A percentile compares a stretch with the other conserved stretches of the same genome.
phyloP scores from a whole-genome alignment of 2,888 invertebrate species.

The Luffia ferchaultella region DNA sequence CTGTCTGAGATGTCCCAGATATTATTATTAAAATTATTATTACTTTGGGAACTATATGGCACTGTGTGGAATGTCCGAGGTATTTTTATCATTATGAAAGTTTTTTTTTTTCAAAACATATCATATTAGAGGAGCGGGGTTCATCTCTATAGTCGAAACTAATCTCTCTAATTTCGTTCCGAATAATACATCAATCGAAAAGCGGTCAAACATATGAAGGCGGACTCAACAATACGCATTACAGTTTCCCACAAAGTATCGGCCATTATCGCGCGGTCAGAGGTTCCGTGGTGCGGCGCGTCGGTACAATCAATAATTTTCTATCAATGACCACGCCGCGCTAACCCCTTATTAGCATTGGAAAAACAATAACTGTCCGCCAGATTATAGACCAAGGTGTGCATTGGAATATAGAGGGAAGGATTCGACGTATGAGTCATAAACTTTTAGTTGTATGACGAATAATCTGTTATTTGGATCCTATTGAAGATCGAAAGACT shows the following conservation, averaged over 20 bases:
- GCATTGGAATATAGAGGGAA: constrained; percentile 25
- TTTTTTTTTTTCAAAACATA: no score
- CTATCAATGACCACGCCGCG: constrained; percentile 49
- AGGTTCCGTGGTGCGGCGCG: background rate
- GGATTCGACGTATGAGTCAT: no score
- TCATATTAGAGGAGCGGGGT: no score
- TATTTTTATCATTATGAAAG: no score
- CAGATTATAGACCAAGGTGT: constrained; percentile 34
- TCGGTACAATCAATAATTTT: constrained; percentile 52
- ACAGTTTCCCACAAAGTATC: background rate
- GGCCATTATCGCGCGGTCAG: background rate
- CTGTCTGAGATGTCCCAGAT: no score
- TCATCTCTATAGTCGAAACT: background rate
- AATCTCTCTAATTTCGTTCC: background rate
- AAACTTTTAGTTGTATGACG: no score
- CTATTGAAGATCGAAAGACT: no score
- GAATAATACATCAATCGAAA: background rate
- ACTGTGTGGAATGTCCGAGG: no score
- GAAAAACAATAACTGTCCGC: constrained; percentile 53
- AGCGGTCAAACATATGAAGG: background rate
- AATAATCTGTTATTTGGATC: no score
- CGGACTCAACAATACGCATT: background rate
- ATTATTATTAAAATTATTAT: no score
- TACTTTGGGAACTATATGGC: no score
- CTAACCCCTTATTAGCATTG: constrained; percentile 48